Conservation (phyloP, 2,888 invertebrate species). For the Eurytoma adleriae region DNA sequence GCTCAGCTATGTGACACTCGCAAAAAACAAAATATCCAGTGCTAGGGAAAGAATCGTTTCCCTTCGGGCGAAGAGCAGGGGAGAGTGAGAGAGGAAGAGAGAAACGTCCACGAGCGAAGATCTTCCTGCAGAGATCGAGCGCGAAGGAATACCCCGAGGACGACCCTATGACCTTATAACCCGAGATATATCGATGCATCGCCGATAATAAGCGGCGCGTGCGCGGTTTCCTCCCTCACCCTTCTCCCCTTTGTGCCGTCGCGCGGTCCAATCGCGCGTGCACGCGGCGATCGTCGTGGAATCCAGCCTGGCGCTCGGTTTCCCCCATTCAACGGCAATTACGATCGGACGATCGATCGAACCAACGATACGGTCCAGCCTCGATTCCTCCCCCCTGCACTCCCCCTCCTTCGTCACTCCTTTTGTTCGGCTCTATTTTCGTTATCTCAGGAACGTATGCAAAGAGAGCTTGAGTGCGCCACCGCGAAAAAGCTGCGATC, state of each 20-base stretch:
- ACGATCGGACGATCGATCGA: conserved; percentile 44
- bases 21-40: no score
- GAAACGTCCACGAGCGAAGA: no score
- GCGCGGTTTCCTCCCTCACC: neutral
- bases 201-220: conserved; percentile 28
- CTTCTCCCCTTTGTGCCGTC: neutral
- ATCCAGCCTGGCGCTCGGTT: conserved; percentile 10
- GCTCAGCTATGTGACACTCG: no score
- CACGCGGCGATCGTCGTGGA: neutral
- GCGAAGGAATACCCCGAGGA: neutral
- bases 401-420: conserved; percentile 30
- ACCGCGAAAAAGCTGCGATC: conserved; percentile 17
- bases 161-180: conserved; percentile 51
- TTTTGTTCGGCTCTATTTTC: conserved; percentile 32
- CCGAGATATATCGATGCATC: conserved; percentile 43
- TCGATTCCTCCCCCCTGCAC: no score
- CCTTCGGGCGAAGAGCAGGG: no score
- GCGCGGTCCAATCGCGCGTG: neutral
- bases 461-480: neutral
- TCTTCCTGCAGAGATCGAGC: no score
- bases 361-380: neutral
- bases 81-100: no score
- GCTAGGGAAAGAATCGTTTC: no score
- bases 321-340: conserved; percentile 44
- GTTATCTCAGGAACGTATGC: neutral